A percentile compares a stretch with the other conserved stretches of the same genome.
Conservation (phyloP, 1,140 invertebrate species). For the Nephotettix cincticeps region DNA sequence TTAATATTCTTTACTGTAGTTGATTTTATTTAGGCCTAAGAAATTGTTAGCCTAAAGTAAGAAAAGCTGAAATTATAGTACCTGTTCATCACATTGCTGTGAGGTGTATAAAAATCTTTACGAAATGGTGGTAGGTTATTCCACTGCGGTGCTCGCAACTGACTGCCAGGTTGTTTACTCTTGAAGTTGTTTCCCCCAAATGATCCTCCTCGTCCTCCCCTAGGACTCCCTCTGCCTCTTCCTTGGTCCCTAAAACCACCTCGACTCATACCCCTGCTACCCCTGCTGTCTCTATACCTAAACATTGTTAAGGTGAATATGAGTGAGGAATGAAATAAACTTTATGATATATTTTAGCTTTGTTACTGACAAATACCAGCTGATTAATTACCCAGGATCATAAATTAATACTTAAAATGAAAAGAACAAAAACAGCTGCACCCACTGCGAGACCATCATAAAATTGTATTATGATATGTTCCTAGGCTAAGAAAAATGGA, state of each 20-base stretch:
- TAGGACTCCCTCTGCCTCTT: slow-evolving; percentile 31
- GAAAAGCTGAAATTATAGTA: slow-evolving; percentile 34
- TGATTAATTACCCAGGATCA: too few species aligned
- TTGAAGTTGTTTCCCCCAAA: slow-evolving; percentile 40
- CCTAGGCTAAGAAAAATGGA: too few species aligned
- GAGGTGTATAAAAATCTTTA: slow-evolving; percentile 90
- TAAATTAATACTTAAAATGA: too few species aligned
- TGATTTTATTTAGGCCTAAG: not conserved
- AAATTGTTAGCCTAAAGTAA: not conserved
- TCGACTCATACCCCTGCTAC: not conserved
- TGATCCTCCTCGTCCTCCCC: slow-evolving; percentile 39
- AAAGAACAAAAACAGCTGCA: too few species aligned
- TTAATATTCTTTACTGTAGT: not conserved
- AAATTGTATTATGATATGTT: too few species aligned
- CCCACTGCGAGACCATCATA: too few species aligned
- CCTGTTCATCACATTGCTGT: slow-evolving; percentile 69
- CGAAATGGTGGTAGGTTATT: slow-evolving; percentile 77
- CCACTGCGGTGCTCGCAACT: slow-evolving; percentile 82
- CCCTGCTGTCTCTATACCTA: slow-evolving; percentile 23
- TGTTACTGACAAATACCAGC: too few species aligned
- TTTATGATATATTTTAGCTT: too few species aligned
- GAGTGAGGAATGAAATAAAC: too few species aligned
- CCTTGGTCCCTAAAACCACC: slow-evolving; percentile 21
- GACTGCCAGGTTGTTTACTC: slow-evolving; percentile 66
- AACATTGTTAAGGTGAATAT: too few species aligned